Conservation (phyloP, 1,140 invertebrate genomes). For the Heliconius nattereri region DNA sequence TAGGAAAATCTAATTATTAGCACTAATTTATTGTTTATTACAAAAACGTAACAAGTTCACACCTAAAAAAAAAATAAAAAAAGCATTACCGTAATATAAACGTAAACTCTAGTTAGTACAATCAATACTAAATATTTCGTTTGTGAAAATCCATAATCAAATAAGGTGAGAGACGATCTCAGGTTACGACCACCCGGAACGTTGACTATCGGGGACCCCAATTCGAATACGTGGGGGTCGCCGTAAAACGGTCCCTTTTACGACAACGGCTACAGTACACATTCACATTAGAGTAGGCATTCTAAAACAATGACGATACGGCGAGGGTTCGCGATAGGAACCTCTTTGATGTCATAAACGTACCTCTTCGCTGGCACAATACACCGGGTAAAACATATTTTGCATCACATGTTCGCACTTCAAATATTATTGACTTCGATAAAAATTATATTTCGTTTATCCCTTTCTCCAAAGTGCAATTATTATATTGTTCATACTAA, state of each 20-base stretch:
- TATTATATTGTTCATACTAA: not conserved
- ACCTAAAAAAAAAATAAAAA: not conserved
- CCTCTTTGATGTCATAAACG: constrained; percentile 59
- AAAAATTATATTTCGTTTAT: constrained; percentile 34
- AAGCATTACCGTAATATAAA: not conserved
- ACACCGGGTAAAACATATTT: constrained; percentile 40
- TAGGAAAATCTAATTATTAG: no score
- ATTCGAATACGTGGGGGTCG: constrained; percentile 38
- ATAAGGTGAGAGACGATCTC: constrained; percentile 46
- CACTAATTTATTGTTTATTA: no score
- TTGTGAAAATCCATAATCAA: constrained; percentile 65
- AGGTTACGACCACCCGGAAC: constrained; percentile 61
- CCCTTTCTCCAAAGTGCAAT: not conserved
- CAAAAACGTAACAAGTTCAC: not conserved
- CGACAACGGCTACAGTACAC: constrained; percentile 54
- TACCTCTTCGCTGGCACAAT: constrained; percentile 41
- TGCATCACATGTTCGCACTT: constrained; percentile 36
- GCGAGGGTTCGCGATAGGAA: constrained; percentile 55
- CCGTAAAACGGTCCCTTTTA: constrained; percentile 65
- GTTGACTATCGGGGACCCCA: constrained; percentile 44
- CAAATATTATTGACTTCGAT: constrained; percentile 40
- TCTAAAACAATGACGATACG: constrained; percentile 68
- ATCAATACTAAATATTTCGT: constrained; percentile 44
- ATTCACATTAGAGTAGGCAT: constrained; percentile 51
- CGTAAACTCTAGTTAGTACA: constrained; percentile 12